phyloP scores from a whole-genome alignment of 23 tunicate species.

The Ciona savignyi region DNA sequence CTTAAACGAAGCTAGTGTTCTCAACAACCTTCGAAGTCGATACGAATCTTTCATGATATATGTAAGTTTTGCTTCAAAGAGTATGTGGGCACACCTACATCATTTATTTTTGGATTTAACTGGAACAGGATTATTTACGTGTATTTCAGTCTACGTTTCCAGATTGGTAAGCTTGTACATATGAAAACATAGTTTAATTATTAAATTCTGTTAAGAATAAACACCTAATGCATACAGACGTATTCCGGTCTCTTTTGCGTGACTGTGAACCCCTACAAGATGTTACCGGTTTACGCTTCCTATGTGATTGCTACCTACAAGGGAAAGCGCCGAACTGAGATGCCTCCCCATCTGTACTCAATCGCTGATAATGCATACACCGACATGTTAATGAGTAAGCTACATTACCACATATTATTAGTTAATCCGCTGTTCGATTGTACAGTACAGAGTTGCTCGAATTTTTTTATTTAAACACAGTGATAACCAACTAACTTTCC shows the following conservation, averaged over 20 bases:
- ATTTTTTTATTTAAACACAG: no score
- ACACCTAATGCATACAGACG: no score
- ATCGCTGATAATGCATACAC: not conserved
- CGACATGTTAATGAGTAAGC: not conserved
- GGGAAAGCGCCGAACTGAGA: slow-evolving; percentile 1
- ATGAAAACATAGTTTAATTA: no score
- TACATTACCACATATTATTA: no score
- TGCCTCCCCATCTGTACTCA: not conserved
- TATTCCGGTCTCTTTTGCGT: not conserved
- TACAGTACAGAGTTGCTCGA: no score
- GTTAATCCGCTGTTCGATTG: no score
- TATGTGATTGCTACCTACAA: not conserved
- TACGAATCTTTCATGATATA: slow-evolving; percentile 88
- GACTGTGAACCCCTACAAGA: not conserved
- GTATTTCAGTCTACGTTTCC: no score
- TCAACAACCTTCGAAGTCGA: slow-evolving; percentile 64
- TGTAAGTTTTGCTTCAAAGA: slow-evolving; percentile 52
- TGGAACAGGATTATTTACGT: no score
- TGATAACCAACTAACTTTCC: no score
- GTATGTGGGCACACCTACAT: no score
- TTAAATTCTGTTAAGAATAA: no score
- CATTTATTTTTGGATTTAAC: not conserved
- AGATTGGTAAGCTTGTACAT: no score
- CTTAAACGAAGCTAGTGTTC: slow-evolving; percentile 80
- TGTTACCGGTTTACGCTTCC: not conserved